A percentile compares a stretch with the other conserved stretches of the same genome.
Evolutionary conservation across 2,888 invertebrate genomes (phyloP).

Genomic region (Drosophila maculinotata): DNA sequence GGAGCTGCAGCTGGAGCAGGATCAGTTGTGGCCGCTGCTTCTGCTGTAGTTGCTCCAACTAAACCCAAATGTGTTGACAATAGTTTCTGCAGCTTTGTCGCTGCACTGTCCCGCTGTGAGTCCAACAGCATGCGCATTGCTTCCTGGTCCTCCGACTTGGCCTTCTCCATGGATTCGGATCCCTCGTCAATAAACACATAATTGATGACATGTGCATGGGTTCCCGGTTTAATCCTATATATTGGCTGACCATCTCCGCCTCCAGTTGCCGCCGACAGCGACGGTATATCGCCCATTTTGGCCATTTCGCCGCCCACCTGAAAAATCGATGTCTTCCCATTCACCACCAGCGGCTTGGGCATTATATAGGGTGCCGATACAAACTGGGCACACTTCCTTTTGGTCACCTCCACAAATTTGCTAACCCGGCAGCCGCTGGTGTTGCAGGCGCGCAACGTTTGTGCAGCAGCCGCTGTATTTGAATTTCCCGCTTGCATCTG

Average conservation of each 20-base stretch:
- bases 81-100: slow-evolving; percentile 80
- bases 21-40: no score
- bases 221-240: slow-evolving; percentile 83
- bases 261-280: slow-evolving; percentile 42
- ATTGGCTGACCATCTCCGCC: slow-evolving; percentile 59
- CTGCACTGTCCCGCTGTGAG: slow-evolving; percentile 81
- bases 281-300: slow-evolving; percentile 75
- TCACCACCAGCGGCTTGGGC: slow-evolving; percentile 81
- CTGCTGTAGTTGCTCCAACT: no score
- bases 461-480: slow-evolving; percentile 2
- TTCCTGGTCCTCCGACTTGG: slow-evolving; percentile 79
- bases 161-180: slow-evolving; percentile 80
- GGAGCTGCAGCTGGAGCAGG: not conserved
- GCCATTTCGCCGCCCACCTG: slow-evolving; percentile 81
- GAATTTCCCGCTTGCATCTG: slow-evolving; percentile 37
- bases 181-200: slow-evolving; percentile 83
- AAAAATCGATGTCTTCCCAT: slow-evolving; percentile 83
- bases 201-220: slow-evolving; percentile 84
- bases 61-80: slow-evolving; percentile 69
- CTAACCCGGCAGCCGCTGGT: slow-evolving; percentile 59
- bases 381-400: slow-evolving; percentile 80
- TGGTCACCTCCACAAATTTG: slow-evolving; percentile 76
- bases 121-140: slow-evolving; percentile 81
- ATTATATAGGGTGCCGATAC: slow-evolving; percentile 76
- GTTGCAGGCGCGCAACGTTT: slow-evolving; percentile 58